Evolutionary conservation across 2,888 invertebrate genomes (phyloP).

Genomic region (Luperina nickerlii): DNA sequence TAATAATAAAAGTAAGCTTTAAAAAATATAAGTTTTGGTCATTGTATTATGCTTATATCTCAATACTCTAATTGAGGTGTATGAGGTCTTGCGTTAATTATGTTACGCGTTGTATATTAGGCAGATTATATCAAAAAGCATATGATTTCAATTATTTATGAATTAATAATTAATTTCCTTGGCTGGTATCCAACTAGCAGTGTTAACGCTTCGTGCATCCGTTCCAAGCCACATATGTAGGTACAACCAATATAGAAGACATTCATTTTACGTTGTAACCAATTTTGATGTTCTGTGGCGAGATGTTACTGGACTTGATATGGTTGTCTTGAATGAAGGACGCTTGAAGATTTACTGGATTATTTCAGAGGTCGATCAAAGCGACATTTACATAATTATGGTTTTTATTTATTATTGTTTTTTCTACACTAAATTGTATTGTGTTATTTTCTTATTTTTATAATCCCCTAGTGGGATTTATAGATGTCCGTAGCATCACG

Average conservation of each 20-base stretch:
- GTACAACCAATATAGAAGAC: conserved; percentile 10
- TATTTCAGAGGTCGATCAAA: neutral
- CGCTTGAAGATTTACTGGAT: neutral
- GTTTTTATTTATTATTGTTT: neutral
- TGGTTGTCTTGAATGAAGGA: neutral
- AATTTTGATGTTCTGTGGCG: conserved; percentile 10
- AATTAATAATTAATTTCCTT: conserved; percentile 41
- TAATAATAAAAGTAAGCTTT: too few species aligned
- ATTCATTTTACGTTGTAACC: conserved; percentile 13
- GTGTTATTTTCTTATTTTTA: too few species aligned
- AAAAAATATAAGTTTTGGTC: too few species aligned
- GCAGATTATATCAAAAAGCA: conserved; percentile 10
- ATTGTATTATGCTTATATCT: too few species aligned
- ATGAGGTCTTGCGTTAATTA: too few species aligned
- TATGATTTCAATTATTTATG: conserved; percentile 9
- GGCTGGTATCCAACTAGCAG: conserved; percentile 39
- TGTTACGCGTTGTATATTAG: too few species aligned
- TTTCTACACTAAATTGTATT: neutral
- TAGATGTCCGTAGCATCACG: too few species aligned
- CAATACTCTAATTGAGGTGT: too few species aligned
- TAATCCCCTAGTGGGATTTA: too few species aligned
- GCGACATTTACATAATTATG: neutral
- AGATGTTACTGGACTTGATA: neutral
- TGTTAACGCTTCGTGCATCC: conserved; percentile 13
- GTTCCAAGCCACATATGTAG: conserved; percentile 17